Evolutionary conservation across 2,113 vertebrate genomes (phyloP).

Genomic region (Mus spicilegus): DNA sequence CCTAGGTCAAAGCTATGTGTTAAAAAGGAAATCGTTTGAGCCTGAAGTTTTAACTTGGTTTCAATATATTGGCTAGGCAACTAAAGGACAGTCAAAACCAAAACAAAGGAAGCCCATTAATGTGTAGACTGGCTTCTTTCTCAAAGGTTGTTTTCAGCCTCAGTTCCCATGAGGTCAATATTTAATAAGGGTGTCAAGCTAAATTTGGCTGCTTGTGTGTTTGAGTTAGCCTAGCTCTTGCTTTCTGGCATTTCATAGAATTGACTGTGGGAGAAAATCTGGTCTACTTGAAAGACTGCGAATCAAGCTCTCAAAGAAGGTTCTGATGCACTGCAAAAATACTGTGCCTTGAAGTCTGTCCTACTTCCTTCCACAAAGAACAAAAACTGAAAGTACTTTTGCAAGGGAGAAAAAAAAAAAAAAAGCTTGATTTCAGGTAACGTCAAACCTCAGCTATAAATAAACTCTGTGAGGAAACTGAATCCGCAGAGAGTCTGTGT

Average conservation of each 20-base stretch:
- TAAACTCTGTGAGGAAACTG: constrained; percentile 71
- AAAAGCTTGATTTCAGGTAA: constrained; percentile 64
- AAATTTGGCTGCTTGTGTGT: constrained; percentile 43
- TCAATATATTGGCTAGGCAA: constrained; percentile 41
- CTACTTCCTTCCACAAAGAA: constrained; percentile 74
- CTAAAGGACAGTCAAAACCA: not conserved
- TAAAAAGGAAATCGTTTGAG: constrained; percentile 20
- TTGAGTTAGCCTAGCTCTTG: constrained; percentile 50
- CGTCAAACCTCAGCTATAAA: constrained; percentile 80
- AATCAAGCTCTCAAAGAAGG: constrained; percentile 59
- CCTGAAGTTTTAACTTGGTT: constrained; percentile 31
- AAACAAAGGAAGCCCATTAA: constrained; percentile 5
- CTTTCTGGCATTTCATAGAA: not conserved
- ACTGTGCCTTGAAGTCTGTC: constrained; percentile 71
- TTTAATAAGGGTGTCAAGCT: constrained; percentile 74
- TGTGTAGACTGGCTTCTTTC: constrained; percentile 47
- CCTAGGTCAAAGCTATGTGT: constrained; percentile 49
- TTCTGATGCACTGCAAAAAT: constrained; percentile 65
- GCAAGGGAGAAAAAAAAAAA: not conserved
- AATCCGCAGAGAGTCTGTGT: constrained; percentile 74
- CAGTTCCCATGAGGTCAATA: constrained; percentile 49
- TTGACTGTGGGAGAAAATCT: constrained; percentile 56
- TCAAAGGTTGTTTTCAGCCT: constrained; percentile 46
- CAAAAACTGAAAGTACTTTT: constrained; percentile 70
- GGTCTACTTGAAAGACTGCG: constrained; percentile 61